Evolutionary conservation across 2,113 vertebrate species (phyloP).

Genomic region (Poeciliopsis turrubarensis): DNA sequence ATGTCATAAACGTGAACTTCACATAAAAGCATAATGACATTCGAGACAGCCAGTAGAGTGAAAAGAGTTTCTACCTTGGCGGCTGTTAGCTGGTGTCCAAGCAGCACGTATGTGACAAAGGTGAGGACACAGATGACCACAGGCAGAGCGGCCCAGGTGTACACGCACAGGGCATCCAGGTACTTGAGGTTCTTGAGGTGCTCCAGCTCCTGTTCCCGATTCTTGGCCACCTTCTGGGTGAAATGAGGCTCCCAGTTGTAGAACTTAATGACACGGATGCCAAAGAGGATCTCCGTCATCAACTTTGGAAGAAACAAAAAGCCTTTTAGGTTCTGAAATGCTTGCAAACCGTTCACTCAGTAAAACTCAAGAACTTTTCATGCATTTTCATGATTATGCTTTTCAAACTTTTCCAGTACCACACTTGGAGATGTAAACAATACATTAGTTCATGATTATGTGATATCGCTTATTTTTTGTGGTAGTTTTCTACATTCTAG

Average conservation of each 20-base stretch:
- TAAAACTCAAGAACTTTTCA: too few relatives aligned
- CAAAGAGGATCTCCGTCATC: conserved; percentile 91
- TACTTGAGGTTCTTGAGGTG: conserved; percentile 85
- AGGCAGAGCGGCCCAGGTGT: conserved; percentile 94
- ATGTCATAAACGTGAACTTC: background rate
- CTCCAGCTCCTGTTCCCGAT: conserved; percentile 83
- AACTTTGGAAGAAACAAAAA: conserved; percentile 76
- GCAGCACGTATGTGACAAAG: conserved; percentile 90
- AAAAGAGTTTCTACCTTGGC: conserved; percentile 84
- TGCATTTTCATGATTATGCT: too few relatives aligned
- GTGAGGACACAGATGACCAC: conserved; percentile 92
- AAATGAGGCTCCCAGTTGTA: conserved; percentile 92
- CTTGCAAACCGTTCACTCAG: too few relatives aligned
- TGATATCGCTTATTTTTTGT: too few relatives aligned
- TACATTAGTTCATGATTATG: too few relatives aligned
- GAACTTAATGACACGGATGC: conserved; percentile 95
- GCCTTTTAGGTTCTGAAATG: too few relatives aligned
- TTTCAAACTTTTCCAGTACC: too few relatives aligned
- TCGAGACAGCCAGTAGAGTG: background rate
- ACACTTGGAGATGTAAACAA: too few relatives aligned
- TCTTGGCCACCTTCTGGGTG: conserved; percentile 76
- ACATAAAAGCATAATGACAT: background rate
- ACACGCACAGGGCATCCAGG: conserved; percentile 93
- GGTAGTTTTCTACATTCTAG: too few relatives aligned
- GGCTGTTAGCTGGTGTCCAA: conserved; percentile 92